phyloP scores from a whole-genome alignment of 2,888 invertebrate genomes.

The Drosophila putrida region DNA sequence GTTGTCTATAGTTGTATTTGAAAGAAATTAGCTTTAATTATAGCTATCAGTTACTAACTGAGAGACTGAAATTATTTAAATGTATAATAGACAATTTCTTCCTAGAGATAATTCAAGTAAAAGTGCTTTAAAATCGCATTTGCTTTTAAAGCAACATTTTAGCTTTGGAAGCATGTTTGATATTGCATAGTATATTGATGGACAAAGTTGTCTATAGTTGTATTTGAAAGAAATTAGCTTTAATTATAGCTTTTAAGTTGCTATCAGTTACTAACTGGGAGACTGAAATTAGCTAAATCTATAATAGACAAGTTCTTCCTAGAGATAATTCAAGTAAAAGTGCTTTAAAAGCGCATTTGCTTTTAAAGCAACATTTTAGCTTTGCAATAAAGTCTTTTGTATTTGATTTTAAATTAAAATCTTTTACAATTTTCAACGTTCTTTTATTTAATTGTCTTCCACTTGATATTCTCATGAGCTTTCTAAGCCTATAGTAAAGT shows the following conservation, averaged over 20 bases:
- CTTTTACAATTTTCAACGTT: background rate
- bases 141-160: too few relatives aligned
- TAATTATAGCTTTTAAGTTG: background rate
- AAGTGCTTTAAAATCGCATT: too few relatives aligned
- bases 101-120: background rate
- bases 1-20: background rate
- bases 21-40: background rate
- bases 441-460: background rate
- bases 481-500: background rate
- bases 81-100: conserved; percentile 3
- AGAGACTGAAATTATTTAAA: too few relatives aligned
- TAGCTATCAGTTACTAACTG: background rate
- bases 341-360: too few relatives aligned
- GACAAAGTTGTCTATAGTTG: conserved; percentile 3
- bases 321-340: background rate
- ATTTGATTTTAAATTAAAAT: too few relatives aligned
- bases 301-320: conserved; percentile 3
- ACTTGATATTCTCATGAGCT: background rate
- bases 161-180: too few relatives aligned
- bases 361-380: too few relatives aligned
- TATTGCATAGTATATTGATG: background rate
- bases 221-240: background rate
- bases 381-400: too few relatives aligned
- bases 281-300: too few relatives aligned
- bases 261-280: background rate